These are phyloP conservation scores for Esox niger DNA, from an alignment of 2,113 vertebrate species.

Conservation along the genomic window DNA sequence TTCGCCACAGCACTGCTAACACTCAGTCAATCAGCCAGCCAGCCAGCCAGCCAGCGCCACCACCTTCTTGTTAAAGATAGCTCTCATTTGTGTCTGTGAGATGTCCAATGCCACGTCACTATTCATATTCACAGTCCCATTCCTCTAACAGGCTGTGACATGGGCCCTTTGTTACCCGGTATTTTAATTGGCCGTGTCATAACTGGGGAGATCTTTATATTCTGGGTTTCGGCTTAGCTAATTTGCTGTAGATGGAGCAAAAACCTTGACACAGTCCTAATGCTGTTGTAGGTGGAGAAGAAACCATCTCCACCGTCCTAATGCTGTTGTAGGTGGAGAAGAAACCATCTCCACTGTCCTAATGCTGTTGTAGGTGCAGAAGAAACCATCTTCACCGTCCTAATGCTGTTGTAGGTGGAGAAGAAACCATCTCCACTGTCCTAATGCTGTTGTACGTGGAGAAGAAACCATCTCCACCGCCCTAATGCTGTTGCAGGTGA, in stretches of 20 bases:
- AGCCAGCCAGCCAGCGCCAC: conserved; percentile 61
- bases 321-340: no score
- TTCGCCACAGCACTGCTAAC: conserved; percentile 74
- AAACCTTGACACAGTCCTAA: neutral
- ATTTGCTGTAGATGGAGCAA: conserved; percentile 15
- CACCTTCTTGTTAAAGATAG: conserved; percentile 63
- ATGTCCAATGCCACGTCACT: conserved; percentile 59
- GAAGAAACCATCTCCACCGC: no score
- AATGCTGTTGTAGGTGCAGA: no score
- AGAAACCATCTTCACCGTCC: no score
- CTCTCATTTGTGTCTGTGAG: conserved; percentile 53
- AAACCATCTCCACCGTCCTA: no score
- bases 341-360: no score
- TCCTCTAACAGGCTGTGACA: conserved; percentile 62
- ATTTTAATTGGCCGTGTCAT: conserved; percentile 71
- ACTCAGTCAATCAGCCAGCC: conserved; percentile 80
- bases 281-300: no score
- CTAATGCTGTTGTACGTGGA: no score
- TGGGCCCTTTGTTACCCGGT: conserved; percentile 66
- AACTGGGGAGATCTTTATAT: conserved; percentile 47
- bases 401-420: no score
- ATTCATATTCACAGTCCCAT: conserved; percentile 68
- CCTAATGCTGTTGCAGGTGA: no score
- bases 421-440: no score
- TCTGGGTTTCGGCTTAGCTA: conserved; percentile 35